Base-by-base conservation (phyloP, 2,113 vertebrate species). In the Fregetta grallaria region DNA sequence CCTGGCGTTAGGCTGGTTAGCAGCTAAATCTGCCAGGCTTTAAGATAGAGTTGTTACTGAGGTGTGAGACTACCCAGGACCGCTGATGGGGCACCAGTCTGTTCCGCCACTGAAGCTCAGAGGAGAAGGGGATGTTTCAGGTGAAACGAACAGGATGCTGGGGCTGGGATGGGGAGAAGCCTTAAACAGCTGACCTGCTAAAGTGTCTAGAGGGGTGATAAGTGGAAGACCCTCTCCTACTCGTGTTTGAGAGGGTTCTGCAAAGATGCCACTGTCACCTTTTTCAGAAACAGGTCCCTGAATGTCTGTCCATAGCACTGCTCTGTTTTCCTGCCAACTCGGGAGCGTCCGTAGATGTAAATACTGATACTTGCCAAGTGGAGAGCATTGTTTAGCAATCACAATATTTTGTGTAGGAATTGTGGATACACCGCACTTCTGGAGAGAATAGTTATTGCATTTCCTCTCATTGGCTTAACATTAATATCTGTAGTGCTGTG, bases 1-100 rank as follows among this genome's bases (percentile, higher is more conserved):
- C 32, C 40, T 34, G 67, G 22, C 1, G 1, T 47, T 49, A 55
- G 22, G 18, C 47, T 0, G 1, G 10, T 34, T 40, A 34, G 38
- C 44, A 42, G 44, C 25, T 76, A 25, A 21, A 66, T 34, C 18
- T 53, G 21, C 4, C 15, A 55, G 76, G 45, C 45, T 82, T 75
- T 52, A 34, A 42, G 45, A 45, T 13, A 36, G 44, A 10, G 20
- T 29, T n/a, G 67, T 52, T 86, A 36, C 23, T 13, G 70, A 59
- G 34, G 44, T 29, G 21, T 52, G 34, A 63, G 50, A 22, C 11
- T 63, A 40, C 5, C 20, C 20, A 40, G 68, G 25, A 16, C 15
- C 0, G 3, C 49, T n/a, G 53, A 8, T 34, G 23, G 27, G 27
- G 12, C 40, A 61, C 40, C 32, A 66, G 53, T 19, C 44, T 25